Conservation (phyloP, 2,888 invertebrate genomes). For the Cheilosia pagana region DNA sequence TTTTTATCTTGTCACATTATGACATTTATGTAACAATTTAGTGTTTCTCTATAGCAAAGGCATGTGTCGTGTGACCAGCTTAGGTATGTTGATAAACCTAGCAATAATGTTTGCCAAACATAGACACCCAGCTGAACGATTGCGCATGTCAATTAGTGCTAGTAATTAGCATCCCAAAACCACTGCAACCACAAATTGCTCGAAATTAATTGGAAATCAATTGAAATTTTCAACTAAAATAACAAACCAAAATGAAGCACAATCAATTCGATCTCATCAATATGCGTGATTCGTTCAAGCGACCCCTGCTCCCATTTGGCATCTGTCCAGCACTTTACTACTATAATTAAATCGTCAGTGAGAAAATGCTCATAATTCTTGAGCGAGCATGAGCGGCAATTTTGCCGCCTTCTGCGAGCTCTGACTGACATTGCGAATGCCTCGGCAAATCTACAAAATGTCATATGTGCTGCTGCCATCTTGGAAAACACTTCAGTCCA, state of each 20-base stretch:
- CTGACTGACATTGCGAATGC: slow-evolving; percentile 19
- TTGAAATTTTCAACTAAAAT: slow-evolving; percentile 9
- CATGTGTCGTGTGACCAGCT: slow-evolving; percentile 6
- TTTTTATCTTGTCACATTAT: background rate
- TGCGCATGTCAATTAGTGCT: slow-evolving; percentile 11
- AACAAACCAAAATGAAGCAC: slow-evolving; percentile 12
- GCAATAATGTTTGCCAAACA: slow-evolving; percentile 12
- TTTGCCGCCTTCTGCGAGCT: slow-evolving; percentile 25
- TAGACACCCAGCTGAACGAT: slow-evolving; percentile 16
- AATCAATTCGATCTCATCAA: slow-evolving; percentile 19
- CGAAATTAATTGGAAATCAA: slow-evolving; percentile 24
- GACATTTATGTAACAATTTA: background rate
- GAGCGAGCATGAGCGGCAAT: slow-evolving; percentile 26
- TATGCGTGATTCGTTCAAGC: slow-evolving; percentile 27
- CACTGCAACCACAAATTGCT: slow-evolving; percentile 4
- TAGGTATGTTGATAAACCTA: background rate
- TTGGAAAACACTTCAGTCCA: slow-evolving; percentile 32
- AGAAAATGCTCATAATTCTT: slow-evolving; percentile 28
- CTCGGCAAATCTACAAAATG: slow-evolving; percentile 10
- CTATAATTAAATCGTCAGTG: slow-evolving; percentile 50
- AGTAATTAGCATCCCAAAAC: slow-evolving; percentile 29
- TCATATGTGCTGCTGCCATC: slow-evolving; percentile 16
- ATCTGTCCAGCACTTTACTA: slow-evolving; percentile 43
- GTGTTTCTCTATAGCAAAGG: background rate
- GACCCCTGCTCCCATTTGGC: slow-evolving; percentile 36